These are phyloP conservation scores for Clitarchus hookeri DNA, from an alignment of 2,888 invertebrate genomes.

Conservation along the genomic window DNA sequence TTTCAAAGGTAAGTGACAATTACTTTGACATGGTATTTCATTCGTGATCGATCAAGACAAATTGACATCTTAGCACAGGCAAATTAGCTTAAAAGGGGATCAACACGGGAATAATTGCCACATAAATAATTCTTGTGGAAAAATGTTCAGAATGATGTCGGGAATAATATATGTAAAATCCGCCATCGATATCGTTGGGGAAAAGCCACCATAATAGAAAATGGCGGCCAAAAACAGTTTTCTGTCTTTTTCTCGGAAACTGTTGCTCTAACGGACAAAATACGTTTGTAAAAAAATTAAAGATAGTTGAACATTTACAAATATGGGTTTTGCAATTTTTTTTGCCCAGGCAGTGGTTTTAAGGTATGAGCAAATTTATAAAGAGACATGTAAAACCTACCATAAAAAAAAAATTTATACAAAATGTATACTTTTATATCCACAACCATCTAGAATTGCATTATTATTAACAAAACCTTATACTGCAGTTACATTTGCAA, in stretches of 20 bases:
- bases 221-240: conserved; percentile 8
- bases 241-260: not conserved
- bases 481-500: too few species aligned
- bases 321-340: not conserved
- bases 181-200: not conserved
- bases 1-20: too few species aligned
- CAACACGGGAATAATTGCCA: not conserved
- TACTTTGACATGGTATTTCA: too few species aligned
- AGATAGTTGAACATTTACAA: not conserved
- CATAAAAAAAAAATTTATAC: too few species aligned
- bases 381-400: not conserved
- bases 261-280: not conserved
- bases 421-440: too few species aligned
- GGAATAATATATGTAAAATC: not conserved
- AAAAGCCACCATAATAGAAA: not conserved
- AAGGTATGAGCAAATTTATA: not conserved
- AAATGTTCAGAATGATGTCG: not conserved
- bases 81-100: too few species aligned
- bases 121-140: not conserved
- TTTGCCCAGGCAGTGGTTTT: not conserved
- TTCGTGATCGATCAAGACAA: too few species aligned
- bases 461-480: too few species aligned
- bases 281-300: not conserved
- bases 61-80: too few species aligned
- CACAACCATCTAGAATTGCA: too few species aligned